Evolutionary conservation across 1,140 invertebrate genomes (phyloP).

Genomic region (Bathynomus jamesi): DNA sequence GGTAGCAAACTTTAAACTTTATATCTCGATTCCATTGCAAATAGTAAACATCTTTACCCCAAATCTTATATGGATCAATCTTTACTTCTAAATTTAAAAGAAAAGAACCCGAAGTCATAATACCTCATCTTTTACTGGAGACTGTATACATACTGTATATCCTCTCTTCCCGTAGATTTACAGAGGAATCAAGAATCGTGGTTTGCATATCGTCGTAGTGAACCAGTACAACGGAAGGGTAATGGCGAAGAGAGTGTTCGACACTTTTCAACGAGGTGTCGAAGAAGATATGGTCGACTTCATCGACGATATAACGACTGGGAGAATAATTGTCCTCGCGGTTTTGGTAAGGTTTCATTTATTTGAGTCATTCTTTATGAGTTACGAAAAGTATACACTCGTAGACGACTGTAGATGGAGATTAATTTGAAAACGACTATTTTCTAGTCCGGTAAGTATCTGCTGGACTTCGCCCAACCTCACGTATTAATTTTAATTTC

Average conservation of each 20-base stretch:
- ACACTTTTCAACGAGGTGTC: constrained; percentile 5
- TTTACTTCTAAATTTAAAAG: no score
- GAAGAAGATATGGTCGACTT: constrained; percentile 6
- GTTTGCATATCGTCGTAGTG: neutral
- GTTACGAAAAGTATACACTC: neutral
- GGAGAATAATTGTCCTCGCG: constrained; percentile 7
- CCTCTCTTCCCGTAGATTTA: no score
- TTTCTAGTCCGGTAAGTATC: neutral
- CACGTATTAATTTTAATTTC: no score
- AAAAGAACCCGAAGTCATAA: no score
- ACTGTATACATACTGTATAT: no score
- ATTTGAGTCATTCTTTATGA: neutral
- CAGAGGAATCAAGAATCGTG: neutral
- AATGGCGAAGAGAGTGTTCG: neutral
- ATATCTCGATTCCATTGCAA: no score
- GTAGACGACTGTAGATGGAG: neutral
- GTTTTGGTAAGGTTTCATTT: neutral
- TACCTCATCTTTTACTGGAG: no score
- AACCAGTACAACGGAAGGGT: constrained; percentile 1
- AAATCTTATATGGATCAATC: no score
- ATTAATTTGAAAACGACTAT: neutral
- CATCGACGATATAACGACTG: constrained; percentile 7
- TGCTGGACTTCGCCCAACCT: neutral
- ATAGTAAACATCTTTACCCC: no score
- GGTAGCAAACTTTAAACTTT: no score